phyloP scores from a whole-genome alignment of 1,140 invertebrate species.

The Sitobion miscanthi region DNA sequence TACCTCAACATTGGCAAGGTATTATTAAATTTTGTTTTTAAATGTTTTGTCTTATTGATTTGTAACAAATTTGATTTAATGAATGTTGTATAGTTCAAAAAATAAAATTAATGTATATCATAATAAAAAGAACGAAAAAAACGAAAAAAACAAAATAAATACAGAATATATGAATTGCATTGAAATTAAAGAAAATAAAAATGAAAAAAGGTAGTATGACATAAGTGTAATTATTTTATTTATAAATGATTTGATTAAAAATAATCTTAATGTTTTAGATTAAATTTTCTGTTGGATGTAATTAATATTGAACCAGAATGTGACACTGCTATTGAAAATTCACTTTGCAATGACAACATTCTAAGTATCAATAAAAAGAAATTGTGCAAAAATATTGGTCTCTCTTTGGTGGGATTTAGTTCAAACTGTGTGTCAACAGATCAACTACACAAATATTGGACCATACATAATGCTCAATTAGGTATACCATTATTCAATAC shows the following conservation, averaged over 20 bases:
- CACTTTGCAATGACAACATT: neutral
- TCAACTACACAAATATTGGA: neutral
- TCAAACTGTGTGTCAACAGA: neutral
- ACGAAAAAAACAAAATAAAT: neutral
- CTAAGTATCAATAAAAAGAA: neutral
- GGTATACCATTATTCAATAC: conserved; percentile 36
- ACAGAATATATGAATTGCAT: neutral
- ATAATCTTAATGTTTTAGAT: neutral
- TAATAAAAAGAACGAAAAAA: neutral
- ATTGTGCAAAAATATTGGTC: neutral
- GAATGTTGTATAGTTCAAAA: neutral
- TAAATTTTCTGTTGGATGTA: neutral
- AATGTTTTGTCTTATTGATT: neutral
- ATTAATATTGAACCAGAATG: neutral
- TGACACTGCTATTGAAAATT: neutral
- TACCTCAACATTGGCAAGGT: neutral
- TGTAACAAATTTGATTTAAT: neutral
- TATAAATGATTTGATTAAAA: neutral
- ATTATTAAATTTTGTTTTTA: neutral
- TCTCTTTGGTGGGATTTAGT: neutral
- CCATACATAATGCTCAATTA: conserved; percentile 39
- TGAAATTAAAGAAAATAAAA: neutral
- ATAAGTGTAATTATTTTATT: neutral
- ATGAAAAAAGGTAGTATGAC: neutral
- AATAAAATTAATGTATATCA: neutral